Conservation (phyloP, 2,113 vertebrate genomes). For the Grammomys dolichurus region DNA sequence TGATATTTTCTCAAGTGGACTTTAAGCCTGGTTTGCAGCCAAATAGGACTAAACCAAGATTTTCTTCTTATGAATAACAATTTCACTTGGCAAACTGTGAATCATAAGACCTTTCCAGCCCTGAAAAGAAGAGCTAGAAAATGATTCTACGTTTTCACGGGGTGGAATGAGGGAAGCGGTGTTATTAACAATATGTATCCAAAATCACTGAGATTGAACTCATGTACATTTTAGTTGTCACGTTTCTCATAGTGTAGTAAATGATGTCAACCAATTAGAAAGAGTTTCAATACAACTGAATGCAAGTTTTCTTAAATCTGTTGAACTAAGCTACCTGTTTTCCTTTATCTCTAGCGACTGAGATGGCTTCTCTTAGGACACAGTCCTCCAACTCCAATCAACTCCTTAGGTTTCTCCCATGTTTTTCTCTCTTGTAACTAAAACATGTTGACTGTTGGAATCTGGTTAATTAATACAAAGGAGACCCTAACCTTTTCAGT, state of each 20-base stretch:
- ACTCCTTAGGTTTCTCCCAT: too few relatives aligned
- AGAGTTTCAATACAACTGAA: constrained; percentile 25
- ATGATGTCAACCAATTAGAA: not conserved
- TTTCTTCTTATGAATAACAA: constrained; percentile 42
- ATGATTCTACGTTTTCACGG: not conserved
- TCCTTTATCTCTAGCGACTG: not conserved
- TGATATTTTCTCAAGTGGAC: constrained; percentile 50
- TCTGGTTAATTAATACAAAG: not conserved
- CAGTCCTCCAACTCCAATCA: rapidly evolving
- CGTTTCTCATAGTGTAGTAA: not conserved
- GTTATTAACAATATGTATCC: not conserved
- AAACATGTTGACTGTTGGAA: not conserved
- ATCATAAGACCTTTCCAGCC: constrained; percentile 8
- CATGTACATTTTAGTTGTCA: not conserved
- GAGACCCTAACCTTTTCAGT: not conserved
- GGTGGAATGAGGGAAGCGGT: too few relatives aligned
- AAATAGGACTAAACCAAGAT: constrained; percentile 45
- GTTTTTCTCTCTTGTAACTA: not conserved
- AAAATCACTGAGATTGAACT: not conserved
- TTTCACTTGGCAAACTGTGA: constrained; percentile 40
- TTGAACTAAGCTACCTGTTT: not conserved
- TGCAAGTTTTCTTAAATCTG: not conserved
- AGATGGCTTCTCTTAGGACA: not conserved
- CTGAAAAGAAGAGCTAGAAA: constrained; percentile 5
- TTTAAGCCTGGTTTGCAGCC: constrained; percentile 34